These are phyloP conservation scores for Panurus biarmicus DNA, from an alignment of 2,113 vertebrate genomes.

Conservation along the genomic window DNA sequence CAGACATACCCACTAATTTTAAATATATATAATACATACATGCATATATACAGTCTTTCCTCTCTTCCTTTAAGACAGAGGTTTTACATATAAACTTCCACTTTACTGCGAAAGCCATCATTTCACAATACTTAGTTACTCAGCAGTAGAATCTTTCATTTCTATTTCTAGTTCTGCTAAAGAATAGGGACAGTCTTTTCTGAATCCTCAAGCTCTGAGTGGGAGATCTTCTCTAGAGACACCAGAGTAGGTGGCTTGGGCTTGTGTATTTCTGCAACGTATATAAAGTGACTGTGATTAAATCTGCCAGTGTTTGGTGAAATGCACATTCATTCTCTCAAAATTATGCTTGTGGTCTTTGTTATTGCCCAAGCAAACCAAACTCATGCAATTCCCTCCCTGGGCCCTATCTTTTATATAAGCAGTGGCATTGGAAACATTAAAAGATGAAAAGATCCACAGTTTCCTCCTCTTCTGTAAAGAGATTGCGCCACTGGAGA, in stretches of 20 bases:
- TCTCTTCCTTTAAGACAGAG: not conserved
- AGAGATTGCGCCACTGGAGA: not conserved
- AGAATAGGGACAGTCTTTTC: constrained; percentile 42
- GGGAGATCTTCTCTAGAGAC: constrained; percentile 51
- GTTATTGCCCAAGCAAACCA: not conserved
- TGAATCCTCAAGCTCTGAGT: constrained; percentile 46
- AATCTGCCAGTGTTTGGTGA: constrained; percentile 8
- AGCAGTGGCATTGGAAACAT: not conserved
- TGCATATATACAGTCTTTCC: not conserved
- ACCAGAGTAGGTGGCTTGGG: constrained; percentile 52
- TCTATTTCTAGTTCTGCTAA: constrained; percentile 28
- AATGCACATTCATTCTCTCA: constrained; percentile 1
- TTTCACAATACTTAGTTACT: not conserved
- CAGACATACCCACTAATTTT: not conserved
- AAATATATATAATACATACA: not conserved
- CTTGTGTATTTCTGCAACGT: constrained; percentile 26
- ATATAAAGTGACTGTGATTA: constrained; percentile 24
- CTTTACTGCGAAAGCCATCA: not conserved
- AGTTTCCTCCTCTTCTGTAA: not conserved
- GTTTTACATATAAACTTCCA: not conserved
- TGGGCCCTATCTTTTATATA: not conserved
- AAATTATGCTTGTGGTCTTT: not conserved
- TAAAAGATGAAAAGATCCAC: not conserved
- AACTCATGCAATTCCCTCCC: not conserved
- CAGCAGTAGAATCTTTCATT: not conserved